phyloP scores from a whole-genome alignment of 2,797 vertebrate genomes.

The Pygocentrus nattereri region DNA sequence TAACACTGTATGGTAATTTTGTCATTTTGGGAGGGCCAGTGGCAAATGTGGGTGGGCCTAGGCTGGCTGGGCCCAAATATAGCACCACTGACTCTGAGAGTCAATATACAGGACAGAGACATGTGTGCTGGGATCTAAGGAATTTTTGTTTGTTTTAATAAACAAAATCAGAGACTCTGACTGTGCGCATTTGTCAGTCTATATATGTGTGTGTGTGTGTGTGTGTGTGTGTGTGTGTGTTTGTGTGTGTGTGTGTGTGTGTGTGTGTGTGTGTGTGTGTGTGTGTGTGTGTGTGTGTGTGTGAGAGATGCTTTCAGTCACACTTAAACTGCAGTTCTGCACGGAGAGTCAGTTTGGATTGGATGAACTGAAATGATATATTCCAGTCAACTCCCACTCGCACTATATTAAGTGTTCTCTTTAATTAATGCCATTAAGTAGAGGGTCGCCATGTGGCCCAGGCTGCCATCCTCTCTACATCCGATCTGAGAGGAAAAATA shows the following conservation, averaged over 20 bases:
- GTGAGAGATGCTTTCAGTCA: not conserved
- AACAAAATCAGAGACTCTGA: too few species aligned
- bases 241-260: too few species aligned
- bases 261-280: not conserved
- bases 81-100: too few species aligned
- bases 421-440: conserved; percentile 43
- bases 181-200: not conserved
- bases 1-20: too few species aligned
- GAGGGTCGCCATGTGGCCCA: conserved; percentile 38
- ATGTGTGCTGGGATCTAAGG: too few species aligned
- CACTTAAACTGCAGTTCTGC: not conserved
- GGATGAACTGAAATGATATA: not conserved
- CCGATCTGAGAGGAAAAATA: conserved; percentile 26
- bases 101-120: too few species aligned
- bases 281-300: not conserved
- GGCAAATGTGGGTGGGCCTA: too few species aligned
- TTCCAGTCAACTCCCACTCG: conserved; percentile 19
- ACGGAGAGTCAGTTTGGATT: conserved; percentile 9
- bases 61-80: too few species aligned
- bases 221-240: not conserved
- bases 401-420: conserved; percentile 43
- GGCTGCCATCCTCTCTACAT: conserved; percentile 41
- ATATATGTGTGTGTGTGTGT: not conserved
- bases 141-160: too few species aligned
- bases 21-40: too few species aligned